Evolutionary conservation across 2,888 invertebrate genomes (phyloP).

Genomic region (Villa cingulata): DNA sequence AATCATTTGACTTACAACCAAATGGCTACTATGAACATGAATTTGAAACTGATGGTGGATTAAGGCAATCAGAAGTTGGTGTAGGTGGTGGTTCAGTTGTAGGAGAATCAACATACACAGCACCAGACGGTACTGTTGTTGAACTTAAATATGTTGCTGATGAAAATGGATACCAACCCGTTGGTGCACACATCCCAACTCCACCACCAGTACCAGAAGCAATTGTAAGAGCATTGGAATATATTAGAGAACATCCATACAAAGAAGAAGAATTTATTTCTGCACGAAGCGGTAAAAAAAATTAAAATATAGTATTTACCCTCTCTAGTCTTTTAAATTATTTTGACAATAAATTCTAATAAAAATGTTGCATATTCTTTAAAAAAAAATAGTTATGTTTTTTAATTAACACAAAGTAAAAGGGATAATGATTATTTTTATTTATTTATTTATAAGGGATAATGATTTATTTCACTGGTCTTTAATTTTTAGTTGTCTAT

Average conservation of each 20-base stretch:
- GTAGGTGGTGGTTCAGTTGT: constrained; percentile 26
- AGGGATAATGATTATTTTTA: too few species aligned
- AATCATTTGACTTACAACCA: constrained; percentile 20
- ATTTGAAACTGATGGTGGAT: constrained; percentile 23
- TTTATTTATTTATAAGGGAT: too few species aligned
- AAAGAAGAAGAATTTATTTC: neutral
- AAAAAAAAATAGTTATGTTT: too few species aligned
- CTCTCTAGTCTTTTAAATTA: too few species aligned
- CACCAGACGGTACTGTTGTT: constrained; percentile 25
- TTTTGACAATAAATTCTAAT: too few species aligned
- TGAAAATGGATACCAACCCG: constrained; percentile 24
- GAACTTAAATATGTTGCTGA: constrained; percentile 23
- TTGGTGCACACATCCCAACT: constrained; percentile 20
- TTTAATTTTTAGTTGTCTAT: too few species aligned
- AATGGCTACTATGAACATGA: constrained; percentile 22
- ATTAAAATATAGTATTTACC: too few species aligned
- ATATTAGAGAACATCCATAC: constrained; percentile 23
- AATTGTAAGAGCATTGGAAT: constrained; percentile 23
- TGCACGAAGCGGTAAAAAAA: too few species aligned
- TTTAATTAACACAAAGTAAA: too few species aligned
- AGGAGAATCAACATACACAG: constrained; percentile 22
- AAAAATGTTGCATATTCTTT: too few species aligned
- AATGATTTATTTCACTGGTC: too few species aligned
- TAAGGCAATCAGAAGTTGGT: constrained; percentile 17
- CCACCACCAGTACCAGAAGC: constrained; percentile 26